Evolutionary conservation across 2,888 invertebrate genomes (phyloP), one percentile per base, ranked within the genome.

Genomic region (Ommatoiulus sabulosus): DNA sequence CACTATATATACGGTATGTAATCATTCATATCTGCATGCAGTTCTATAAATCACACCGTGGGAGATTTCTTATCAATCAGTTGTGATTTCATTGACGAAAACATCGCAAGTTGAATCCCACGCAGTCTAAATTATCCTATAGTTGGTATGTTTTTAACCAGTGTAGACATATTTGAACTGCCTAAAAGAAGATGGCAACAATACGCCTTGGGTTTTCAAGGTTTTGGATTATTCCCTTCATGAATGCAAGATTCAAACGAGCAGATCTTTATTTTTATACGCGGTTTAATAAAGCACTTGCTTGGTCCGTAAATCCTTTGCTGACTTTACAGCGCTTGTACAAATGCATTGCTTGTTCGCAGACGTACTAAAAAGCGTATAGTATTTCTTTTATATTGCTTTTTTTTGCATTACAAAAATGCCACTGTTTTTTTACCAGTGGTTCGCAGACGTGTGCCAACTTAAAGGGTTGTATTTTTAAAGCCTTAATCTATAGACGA

Each of bases 381-480:
- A n/a, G n/a, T 72, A 72, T 72, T 6, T 72, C 72, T 72, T 72
- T 72, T 72, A 72, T 24, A 72, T 72, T 72, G 72, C 72, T 8
- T 72, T 72, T 24, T 24, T 72, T 63, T 72, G 72, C 6, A 72
- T n/a, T 72, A 7, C 20, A 17, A 63, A 52, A 63, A 24, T 24
- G 24, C n/a, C 24, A 24, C 72, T 17, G 17, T 12, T 20, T 20
- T 72, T 72, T 72, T 72, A 72, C 6, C 72, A 24, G 24, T 6
- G 24, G 72, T 8, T 24, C 72, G 7, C 24, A 7, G 24, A 72
- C 10, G 20, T 72, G 72, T 72, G 72, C 72, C 72, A 72, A 72
- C 72, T 72, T 2, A 20, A 72, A 72, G 24, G 72, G 24, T 24
- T 24, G 72, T 8, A 17, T 20, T 20, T 72, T 72, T 24, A 72